Evolutionary conservation across 1,140 invertebrate genomes (phyloP).

Genomic region (Proales similis): DNA sequence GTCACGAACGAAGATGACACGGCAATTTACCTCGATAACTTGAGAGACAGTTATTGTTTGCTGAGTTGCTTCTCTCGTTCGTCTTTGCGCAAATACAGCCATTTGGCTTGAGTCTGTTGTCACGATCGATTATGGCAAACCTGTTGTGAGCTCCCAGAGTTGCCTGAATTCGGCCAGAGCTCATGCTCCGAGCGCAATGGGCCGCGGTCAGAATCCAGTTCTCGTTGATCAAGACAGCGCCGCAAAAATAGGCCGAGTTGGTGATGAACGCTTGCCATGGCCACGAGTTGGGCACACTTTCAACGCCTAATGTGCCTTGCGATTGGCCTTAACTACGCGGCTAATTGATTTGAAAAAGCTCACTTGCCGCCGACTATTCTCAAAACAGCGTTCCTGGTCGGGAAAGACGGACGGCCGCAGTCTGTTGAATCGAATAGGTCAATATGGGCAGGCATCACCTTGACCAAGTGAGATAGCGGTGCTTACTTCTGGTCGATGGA

Average conservation of each 20-base stretch:
- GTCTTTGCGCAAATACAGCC: slow-evolving; percentile 11
- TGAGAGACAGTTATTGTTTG: background rate
- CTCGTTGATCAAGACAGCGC: slow-evolving; percentile 19
- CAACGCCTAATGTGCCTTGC: no score
- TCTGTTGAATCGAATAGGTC: no score
- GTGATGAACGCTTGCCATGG: slow-evolving; percentile 39
- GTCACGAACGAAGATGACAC: no score
- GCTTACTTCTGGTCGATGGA: no score
- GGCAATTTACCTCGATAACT: slow-evolving; percentile 25
- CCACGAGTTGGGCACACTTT: slow-evolving; percentile 38
- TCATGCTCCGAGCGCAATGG: slow-evolving; percentile 22
- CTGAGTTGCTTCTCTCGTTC: background rate
- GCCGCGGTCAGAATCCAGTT: slow-evolving; percentile 29
- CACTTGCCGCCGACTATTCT: no score
- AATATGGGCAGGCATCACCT: no score
- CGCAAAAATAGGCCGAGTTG: slow-evolving; percentile 2
- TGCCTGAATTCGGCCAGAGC: background rate
- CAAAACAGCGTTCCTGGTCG: no score
- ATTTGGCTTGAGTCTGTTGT: background rate
- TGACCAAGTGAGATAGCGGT: no score
- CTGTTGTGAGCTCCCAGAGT: background rate
- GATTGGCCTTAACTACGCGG: no score
- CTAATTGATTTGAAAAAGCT: no score
- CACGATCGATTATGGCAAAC: background rate
- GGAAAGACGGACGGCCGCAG: no score